phyloP scores from a whole-genome alignment of 2,113 vertebrate species.

The Microtus ochrogaster region DNA sequence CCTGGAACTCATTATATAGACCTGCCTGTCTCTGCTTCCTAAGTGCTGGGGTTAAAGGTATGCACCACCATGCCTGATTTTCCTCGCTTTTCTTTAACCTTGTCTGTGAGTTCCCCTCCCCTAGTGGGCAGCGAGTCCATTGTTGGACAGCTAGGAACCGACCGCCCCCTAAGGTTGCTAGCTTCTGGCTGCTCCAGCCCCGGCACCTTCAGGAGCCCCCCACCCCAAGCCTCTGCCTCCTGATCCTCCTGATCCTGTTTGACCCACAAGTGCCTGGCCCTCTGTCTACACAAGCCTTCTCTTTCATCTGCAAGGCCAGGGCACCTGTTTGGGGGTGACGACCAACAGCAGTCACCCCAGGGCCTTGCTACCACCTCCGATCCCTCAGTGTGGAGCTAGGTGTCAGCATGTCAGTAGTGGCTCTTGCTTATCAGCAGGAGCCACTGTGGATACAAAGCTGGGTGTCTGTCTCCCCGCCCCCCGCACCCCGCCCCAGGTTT shows the following conservation, averaged over 20 bases:
- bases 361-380: conserved; percentile 4
- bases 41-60: not conserved
- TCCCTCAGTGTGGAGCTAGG: conserved; percentile 53
- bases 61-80: not conserved
- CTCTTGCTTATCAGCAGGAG: rapidly evolving
- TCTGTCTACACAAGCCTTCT: rapidly evolving
- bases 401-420: rapidly evolving
- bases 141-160: rapidly evolving
- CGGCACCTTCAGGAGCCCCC: rapidly evolving
- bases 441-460: rapidly evolving
- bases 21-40: not conserved
- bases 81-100: not conserved
- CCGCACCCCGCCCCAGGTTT: rapidly evolving
- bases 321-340: rapidly evolving
- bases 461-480: too few relatives aligned
- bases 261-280: rapidly evolving
- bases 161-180: rapidly evolving
- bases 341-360: rapidly evolving
- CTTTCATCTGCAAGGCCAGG: not conserved
- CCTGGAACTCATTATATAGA: not conserved
- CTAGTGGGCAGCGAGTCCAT: rapidly evolving
- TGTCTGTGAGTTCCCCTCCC: rapidly evolving
- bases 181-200: too few relatives aligned
- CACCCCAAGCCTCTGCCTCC: rapidly evolving
- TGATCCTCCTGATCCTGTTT: not conserved